These are phyloP conservation scores for Cryptocephalus primarius DNA, from an alignment of 2,888 invertebrate genomes.

Conservation along the genomic window DNA sequence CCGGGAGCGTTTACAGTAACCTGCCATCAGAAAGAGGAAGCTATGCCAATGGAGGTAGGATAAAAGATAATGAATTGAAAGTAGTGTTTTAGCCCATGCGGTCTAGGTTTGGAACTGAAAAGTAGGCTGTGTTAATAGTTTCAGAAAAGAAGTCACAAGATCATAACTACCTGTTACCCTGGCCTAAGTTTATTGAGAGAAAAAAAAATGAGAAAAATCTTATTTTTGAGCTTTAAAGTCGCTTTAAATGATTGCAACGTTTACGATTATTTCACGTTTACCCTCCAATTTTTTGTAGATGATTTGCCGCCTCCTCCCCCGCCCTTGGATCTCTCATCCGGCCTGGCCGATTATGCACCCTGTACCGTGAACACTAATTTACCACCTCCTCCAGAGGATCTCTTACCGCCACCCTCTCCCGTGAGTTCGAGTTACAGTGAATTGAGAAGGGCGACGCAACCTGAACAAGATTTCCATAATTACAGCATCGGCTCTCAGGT, in stretches of 20 bases:
- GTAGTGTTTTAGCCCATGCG: too few species aligned
- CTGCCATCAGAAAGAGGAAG: neutral
- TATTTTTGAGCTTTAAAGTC: too few species aligned
- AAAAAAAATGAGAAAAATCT: too few species aligned
- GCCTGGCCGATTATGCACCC: slow-evolving; percentile 33
- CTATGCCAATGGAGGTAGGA: slow-evolving; percentile 4
- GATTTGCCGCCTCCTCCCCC: slow-evolving; percentile 53
- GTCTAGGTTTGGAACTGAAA: neutral
- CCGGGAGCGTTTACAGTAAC: slow-evolving; percentile 40
- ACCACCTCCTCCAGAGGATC: slow-evolving; percentile 47
- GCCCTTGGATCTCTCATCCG: slow-evolving; percentile 43
- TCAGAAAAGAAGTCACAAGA: too few species aligned
- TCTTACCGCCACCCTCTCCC: slow-evolving; percentile 76
- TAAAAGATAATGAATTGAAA: slow-evolving; percentile 1
- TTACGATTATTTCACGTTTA: too few species aligned
- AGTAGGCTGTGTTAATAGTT: too few species aligned
- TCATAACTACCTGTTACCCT: too few species aligned
- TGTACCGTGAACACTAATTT: slow-evolving; percentile 37
- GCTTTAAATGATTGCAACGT: too few species aligned
- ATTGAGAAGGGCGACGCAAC: slow-evolving; percentile 66
- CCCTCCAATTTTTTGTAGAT: slow-evolving; percentile 30
- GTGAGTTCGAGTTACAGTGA: slow-evolving; percentile 88
- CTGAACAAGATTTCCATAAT: slow-evolving; percentile 41
- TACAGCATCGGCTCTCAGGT: slow-evolving; percentile 63
- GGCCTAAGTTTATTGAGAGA: too few species aligned